Evolutionary conservation across 2,888 invertebrate species (phyloP).

Genomic region (Aporophyla nigra): DNA sequence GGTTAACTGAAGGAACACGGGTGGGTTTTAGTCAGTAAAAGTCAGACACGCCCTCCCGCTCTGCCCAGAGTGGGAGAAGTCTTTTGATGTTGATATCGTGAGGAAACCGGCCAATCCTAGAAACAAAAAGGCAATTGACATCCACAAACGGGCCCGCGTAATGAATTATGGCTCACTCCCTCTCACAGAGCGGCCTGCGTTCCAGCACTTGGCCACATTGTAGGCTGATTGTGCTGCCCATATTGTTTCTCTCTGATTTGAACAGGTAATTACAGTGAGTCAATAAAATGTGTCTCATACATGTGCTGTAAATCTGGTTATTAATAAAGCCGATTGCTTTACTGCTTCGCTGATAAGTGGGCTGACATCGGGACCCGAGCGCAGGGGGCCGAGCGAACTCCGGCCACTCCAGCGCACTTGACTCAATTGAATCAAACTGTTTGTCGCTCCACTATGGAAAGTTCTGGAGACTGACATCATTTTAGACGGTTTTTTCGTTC

Average conservation of each 20-base stretch:
- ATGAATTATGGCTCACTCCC: too few species aligned
- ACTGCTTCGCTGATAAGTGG: slow-evolving; percentile 30
- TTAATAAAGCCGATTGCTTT: slow-evolving; percentile 38
- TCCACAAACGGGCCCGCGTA: too few species aligned
- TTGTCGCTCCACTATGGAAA: slow-evolving; percentile 29
- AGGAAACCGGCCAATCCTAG: too few species aligned
- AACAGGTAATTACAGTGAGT: neutral
- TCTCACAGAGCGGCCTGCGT: too few species aligned
- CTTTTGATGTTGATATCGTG: too few species aligned
- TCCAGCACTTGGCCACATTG: too few species aligned
- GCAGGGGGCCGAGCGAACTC: slow-evolving; percentile 20
- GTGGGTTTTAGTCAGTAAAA: too few species aligned
- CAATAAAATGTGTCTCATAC: neutral
- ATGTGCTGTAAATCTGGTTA: slow-evolving; percentile 1
- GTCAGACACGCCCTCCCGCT: too few species aligned
- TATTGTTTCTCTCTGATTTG: neutral
- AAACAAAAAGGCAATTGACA: too few species aligned
- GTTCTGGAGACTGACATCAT: slow-evolving; percentile 19
- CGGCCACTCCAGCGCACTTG: slow-evolving; percentile 14
- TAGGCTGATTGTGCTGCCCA: neutral
- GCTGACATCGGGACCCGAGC: neutral
- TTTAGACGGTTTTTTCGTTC: neutral
- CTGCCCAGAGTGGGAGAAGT: too few species aligned
- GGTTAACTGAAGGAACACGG: too few species aligned
- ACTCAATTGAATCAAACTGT: slow-evolving; percentile 33